These are phyloP conservation scores for Phoxinus phoxinus DNA, from an alignment of 2,113 vertebrate species.

Conservation along the genomic window DNA sequence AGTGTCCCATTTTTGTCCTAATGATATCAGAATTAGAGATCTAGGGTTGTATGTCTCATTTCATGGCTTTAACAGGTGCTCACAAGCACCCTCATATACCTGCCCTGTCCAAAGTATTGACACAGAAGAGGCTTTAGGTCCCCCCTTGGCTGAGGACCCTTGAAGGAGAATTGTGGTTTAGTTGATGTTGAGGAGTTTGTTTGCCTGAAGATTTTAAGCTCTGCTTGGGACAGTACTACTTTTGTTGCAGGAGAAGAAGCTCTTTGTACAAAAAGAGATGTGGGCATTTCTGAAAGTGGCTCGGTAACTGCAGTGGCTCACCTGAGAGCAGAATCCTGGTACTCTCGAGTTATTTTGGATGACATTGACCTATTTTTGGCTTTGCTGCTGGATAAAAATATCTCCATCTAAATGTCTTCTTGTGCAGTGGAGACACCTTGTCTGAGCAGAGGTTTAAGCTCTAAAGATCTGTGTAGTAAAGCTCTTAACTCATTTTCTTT, in stretches of 20 bases:
- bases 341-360: constrained; percentile 46
- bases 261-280: background rate
- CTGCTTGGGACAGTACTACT: constrained; percentile 6
- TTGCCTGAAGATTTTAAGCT: background rate
- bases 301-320: constrained; percentile 8
- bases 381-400: constrained; percentile 33
- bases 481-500: background rate
- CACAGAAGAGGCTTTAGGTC: background rate
- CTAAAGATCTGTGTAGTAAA: background rate
- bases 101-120: background rate
- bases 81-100: no score
- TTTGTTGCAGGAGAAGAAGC: constrained; percentile 21
- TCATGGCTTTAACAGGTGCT: no score
- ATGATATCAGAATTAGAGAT: no score
- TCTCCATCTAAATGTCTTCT: constrained; percentile 22
- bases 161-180: background rate
- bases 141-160: background rate
- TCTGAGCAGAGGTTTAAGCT: background rate
- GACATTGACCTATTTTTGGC: constrained; percentile 57
- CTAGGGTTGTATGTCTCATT: no score
- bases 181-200: background rate
- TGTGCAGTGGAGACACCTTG: constrained; percentile 28
- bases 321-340: constrained; percentile 2
- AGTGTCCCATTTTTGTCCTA: no score
- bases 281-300: background rate